Evolutionary conservation across 2,113 vertebrate species (phyloP).

Genomic region (Sinocyclocheilus anshuiensis): DNA sequence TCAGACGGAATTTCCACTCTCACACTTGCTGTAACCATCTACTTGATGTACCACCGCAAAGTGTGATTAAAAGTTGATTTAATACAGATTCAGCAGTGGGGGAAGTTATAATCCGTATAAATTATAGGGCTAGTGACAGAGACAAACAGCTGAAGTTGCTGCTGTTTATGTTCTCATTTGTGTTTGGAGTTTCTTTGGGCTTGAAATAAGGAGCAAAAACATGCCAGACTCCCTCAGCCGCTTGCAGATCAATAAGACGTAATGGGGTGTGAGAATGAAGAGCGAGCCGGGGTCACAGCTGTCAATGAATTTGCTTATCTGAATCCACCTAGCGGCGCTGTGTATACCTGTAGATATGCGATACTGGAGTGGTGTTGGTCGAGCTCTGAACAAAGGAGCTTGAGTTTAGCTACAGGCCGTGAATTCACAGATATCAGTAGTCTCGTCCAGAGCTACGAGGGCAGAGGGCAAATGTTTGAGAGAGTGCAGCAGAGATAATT

Average conservation of each 20-base stretch:
- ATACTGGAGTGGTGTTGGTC: conserved; percentile 61
- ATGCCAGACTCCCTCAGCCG: conserved; percentile 9
- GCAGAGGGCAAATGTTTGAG: conserved; percentile 18
- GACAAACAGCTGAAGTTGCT: conserved; percentile 27
- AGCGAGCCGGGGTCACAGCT: conserved; percentile 68
- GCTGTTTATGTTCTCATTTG: conserved; percentile 45
- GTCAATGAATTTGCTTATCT: conserved; percentile 79
- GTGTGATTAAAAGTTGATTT: conserved; percentile 69
- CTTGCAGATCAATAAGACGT: conserved; percentile 71
- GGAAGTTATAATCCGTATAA: conserved; percentile 69
- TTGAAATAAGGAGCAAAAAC: conserved; percentile 28
- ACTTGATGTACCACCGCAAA: conserved; percentile 64
- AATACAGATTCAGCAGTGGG: conserved; percentile 62
- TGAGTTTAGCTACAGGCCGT: neutral
- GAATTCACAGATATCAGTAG: conserved; percentile 44
- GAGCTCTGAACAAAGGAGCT: conserved; percentile 29
- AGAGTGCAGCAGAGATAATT: conserved; percentile 28
- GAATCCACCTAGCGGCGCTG: conserved; percentile 65
- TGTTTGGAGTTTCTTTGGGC: conserved; percentile 21
- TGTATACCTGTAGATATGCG: conserved; percentile 68
- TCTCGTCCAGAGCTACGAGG: conserved; percentile 5
- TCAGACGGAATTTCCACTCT: neutral
- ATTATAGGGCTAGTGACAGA: conserved; percentile 55
- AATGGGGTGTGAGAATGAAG: conserved; percentile 73
- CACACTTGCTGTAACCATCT: conserved; percentile 38